Conservation (phyloP, 2,113 vertebrate genomes). For the Pelobates fuscus region DNA sequence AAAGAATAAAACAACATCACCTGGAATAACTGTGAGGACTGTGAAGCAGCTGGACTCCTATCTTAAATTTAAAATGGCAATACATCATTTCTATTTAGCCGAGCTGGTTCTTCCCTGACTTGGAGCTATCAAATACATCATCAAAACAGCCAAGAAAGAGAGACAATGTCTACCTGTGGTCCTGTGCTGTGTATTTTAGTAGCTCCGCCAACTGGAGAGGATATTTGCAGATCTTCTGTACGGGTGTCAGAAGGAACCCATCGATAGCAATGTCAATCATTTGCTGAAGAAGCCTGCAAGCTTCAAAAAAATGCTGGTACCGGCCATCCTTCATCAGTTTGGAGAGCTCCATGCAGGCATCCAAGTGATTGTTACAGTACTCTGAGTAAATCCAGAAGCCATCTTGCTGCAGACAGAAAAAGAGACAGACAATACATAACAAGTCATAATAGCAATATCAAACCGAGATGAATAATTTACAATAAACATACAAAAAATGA, state of each 20-base stretch:
- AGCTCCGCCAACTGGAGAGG: conserved; percentile 95
- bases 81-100: too few relatives aligned
- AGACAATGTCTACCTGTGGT: conserved; percentile 94
- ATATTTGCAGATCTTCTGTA: conserved; percentile 99
- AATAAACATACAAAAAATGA: not conserved
- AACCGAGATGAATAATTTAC: not conserved
- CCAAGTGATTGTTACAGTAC: conserved; percentile 98
- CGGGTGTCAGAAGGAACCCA: conserved; percentile 94
- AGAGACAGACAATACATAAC: not conserved
- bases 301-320: conserved; percentile 98
- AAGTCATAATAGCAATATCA: not conserved
- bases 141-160: too few relatives aligned
- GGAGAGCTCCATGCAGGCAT: conserved; percentile 97
- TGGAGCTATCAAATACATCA: too few relatives aligned
- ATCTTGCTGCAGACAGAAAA: conserved; percentile 82
- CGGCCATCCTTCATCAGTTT: conserved; percentile 96
- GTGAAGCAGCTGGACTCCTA: too few relatives aligned
- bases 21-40: too few relatives aligned
- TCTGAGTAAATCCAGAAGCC: conserved; percentile 99
- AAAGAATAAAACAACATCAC: too few relatives aligned
- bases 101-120: too few relatives aligned
- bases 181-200: conserved; percentile 96
- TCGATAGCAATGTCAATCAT: conserved; percentile 99
- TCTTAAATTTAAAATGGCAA: too few relatives aligned
- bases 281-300: conserved; percentile 94